Evolutionary conservation across 2,797 vertebrate genomes (phyloP).

Genomic region (Holocentrus rufus): DNA sequence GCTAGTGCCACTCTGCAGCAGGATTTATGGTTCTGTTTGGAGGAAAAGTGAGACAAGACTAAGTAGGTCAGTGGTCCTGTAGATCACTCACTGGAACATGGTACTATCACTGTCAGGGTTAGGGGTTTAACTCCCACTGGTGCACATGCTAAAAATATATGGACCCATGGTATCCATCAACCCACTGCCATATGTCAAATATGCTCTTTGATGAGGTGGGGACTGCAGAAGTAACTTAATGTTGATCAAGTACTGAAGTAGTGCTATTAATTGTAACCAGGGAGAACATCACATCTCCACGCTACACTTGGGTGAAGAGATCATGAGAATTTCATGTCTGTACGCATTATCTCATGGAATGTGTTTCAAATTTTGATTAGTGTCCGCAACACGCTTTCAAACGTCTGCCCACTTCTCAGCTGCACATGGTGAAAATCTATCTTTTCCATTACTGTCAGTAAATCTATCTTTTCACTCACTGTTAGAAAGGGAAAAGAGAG

Average conservation of each 20-base stretch:
- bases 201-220: neutral
- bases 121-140: no score
- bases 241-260: neutral
- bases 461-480: neutral
- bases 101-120: no score
- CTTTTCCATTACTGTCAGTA: no score
- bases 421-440: slow-evolving; percentile 25
- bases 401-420: slow-evolving; percentile 29
- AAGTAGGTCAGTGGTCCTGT: no score
- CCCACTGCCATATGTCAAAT: neutral
- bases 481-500: slow-evolving; percentile 56
- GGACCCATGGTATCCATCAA: no score
- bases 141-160: no score
- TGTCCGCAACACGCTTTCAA: slow-evolving; percentile 26
- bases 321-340: neutral
- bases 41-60: slow-evolving; percentile 19
- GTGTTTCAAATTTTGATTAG: slow-evolving; percentile 11
- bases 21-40: slow-evolving; percentile 30
- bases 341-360: neutral
- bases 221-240: neutral
- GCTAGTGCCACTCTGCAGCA: slow-evolving; percentile 42
- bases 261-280: slow-evolving; percentile 10
- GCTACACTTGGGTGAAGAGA: neutral
- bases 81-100: no score
- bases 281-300: neutral